Evolutionary conservation across 2,888 invertebrate genomes (phyloP), one percentile per base, ranked within the genome.

Genomic region (Alcis repandata): DNA sequence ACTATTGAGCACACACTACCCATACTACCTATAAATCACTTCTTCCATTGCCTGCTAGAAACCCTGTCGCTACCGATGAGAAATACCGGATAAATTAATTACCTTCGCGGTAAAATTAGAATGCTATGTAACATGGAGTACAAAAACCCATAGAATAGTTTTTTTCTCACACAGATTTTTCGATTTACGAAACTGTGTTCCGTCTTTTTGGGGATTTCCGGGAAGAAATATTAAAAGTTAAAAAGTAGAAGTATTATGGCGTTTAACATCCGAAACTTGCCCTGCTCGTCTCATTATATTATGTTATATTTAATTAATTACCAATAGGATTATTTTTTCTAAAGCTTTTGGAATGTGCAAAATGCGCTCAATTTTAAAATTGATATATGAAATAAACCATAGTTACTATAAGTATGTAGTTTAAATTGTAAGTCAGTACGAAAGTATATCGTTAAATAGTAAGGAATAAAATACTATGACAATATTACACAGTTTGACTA

Each of bases 1-100:
- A 58, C 22, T 59, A 45, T 20, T 56, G 33, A 56, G 0, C 15
- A 19, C 33, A 43, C 45, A 17, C 27, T 43, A 41, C n/a, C n/a
- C n/a, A n/a, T n/a, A n/a, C 11, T 41, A 32, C 17, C 15, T 9
- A 2, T 36, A 13, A 11, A 36, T 13, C 13, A 38, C 27, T 36
- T 19, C 19, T 13, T 19, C 19, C 19, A 19, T 19, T 48, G 27
- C 20, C 36, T 57, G 46, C 49, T 52, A 13, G n/a, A 43, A 62
- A 15, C 54, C 11, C n/a, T n/a, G 27, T 49, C 41, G 17, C 10
- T 22, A 6, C n/a, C 22, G 20, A 8, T 22, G 3, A 20, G 22
- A 46, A 22, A 22, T 22, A 22, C 6, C 2, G 13, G 22, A 22
- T 46, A n/a, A 46, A 27, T 27, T 13, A 1, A n/a, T 8, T n/a